Base-by-base conservation (phyloP, 2,888 invertebrate genomes). In the Pogonocherus hispidulus region DNA sequence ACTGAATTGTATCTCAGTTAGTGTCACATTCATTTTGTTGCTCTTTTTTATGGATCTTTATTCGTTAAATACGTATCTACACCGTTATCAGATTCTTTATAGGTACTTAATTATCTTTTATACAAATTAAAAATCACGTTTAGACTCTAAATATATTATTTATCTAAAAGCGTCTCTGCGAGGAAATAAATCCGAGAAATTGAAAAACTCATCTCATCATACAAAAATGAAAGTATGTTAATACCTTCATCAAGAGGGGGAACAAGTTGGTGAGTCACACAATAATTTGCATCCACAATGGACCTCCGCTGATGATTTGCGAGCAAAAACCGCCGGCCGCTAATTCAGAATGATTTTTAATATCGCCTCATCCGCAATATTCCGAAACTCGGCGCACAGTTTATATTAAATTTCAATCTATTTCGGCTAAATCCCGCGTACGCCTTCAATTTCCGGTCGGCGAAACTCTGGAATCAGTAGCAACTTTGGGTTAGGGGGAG, bases 271-370 rank as follows among this genome's bases (percentile, higher is more conserved):
- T 35, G 62, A 62, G 20, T 62, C 62, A 62, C 16, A 51, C 62
- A 46, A 47, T 44, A 59, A 62, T 62, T 62, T 62, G 32, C 51
- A 62, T 51, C 37, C 16, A 62, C 62, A 62, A 62, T 62, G 62
- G 62, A 49, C 37, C 47, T 22, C 27, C n/a, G 51, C 62, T 62
- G 51, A 51, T 62, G 51, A 62, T 51, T 62, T 62, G 35, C 51
- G 51, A 49, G 62, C 35, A 49, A 62, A 47, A 51, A 49, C 49
- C 23, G 51, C 49, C 37, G n/a, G 18, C 59, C 32, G 47, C 46
- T 63, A 57, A 63, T 66, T 62, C 37, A 16, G 19, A 52, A 22
- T 41, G 57, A 65, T 66, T 66, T 66, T 60, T 52, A 60, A 60
- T 66, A 60, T 60, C 66, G 60, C 16, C 60, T 66, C 46, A 44